Percentiles rank a stretch among this genome's conserved stretches.
Evolutionary conservation across 2,888 invertebrate species (phyloP).

Genomic region (Nebria salina): DNA sequence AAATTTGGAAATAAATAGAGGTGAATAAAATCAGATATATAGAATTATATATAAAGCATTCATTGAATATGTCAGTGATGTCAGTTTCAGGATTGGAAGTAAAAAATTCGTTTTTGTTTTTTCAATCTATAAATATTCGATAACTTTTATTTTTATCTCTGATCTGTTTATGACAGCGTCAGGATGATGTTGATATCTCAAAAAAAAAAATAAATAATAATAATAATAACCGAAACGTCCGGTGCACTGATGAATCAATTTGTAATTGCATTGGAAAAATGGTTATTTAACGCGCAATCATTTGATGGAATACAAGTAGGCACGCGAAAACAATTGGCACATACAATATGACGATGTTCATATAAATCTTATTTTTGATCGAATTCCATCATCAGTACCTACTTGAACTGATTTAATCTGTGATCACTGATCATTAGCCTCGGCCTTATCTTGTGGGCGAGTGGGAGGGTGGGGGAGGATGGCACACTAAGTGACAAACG

Average conservation of each 20-base stretch:
- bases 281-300: neutral
- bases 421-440: conserved; percentile 38
- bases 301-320: neutral
- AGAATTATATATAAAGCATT: neutral
- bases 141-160: conserved; percentile 8
- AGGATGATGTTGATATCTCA: neutral
- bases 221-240: neutral
- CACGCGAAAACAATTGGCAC: neutral
- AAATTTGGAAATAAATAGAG: too few relatives aligned
- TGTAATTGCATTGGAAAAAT: neutral
- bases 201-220: neutral
- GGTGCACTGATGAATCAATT: conserved; percentile 9
- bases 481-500: conserved; percentile 40
- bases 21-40: neutral
- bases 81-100: neutral
- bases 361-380: too few relatives aligned
- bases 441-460: conserved; percentile 23
- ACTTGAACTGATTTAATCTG: conserved; percentile 32
- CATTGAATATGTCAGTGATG: neutral
- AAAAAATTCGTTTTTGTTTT: conserved; percentile 2
- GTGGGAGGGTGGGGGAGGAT: neutral
- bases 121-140: conserved; percentile 19
- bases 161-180: conserved; percentile 17
- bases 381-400: neutral
- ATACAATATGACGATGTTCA: too few relatives aligned